Conservation (phyloP, 2,113 vertebrate genomes). For the Leucoraja erinaceus region DNA sequence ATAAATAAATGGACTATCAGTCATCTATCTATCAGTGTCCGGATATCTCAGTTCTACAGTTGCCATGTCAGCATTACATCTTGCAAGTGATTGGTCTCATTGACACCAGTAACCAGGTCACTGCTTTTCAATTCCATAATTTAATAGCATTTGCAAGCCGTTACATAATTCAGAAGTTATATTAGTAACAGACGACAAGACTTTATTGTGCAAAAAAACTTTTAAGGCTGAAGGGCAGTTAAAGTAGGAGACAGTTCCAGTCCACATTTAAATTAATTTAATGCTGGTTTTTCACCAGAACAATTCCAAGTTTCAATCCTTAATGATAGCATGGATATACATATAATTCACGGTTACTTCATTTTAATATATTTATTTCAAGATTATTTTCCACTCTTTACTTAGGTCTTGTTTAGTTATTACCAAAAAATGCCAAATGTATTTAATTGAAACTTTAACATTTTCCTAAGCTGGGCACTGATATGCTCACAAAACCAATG, state of each 20-base stretch:
- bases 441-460: not conserved
- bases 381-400: not conserved
- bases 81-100: not conserved
- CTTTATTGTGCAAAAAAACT: not conserved
- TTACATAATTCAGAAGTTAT: not conserved
- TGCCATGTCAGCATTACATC: not conserved
- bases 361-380: not conserved
- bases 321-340: not conserved
- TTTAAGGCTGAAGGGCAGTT: not conserved
- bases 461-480: not conserved
- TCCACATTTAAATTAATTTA: slow-evolving; percentile 10
- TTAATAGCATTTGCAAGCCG: not conserved
- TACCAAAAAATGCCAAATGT: not conserved
- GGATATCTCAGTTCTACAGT: not conserved
- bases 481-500: too few species aligned
- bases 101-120: not conserved
- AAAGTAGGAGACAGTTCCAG: not conserved
- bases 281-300: not conserved
- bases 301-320: not conserved
- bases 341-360: not conserved
- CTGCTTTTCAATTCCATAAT: not conserved
- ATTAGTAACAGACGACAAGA: not conserved
- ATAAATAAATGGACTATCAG: not conserved
- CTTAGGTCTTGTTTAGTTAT: not conserved
- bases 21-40: not conserved